These are phyloP conservation scores for Ceratotherium simum DNA, from an alignment of 2,113 vertebrate genomes.

Conservation along the genomic window DNA sequence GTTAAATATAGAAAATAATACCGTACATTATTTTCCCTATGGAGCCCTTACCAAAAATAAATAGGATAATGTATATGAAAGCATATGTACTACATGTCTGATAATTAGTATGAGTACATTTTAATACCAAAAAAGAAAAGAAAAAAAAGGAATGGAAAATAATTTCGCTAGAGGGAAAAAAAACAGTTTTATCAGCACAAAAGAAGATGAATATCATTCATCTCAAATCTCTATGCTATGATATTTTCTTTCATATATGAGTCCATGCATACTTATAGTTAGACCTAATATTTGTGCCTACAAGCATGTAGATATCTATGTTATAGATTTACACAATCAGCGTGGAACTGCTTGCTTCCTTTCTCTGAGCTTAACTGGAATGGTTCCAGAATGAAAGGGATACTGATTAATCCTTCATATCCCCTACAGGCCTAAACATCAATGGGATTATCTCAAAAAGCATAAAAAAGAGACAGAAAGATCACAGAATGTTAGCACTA, in stretches of 20 bases:
- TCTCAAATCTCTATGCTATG: not conserved
- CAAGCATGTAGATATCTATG: not conserved
- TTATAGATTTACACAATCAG: not conserved
- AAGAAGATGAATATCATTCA: not conserved
- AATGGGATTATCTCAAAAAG: constrained; percentile 68
- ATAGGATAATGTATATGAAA: not conserved
- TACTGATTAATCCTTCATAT: not conserved
- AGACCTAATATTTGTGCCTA: not conserved
- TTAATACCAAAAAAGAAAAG: not conserved
- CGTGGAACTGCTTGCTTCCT: not conserved
- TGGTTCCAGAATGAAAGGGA: constrained; percentile 31
- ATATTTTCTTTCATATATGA: constrained; percentile 4
- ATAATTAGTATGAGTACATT: not conserved
- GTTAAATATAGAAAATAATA: constrained; percentile 1
- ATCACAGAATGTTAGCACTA: not conserved
- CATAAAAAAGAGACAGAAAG: not conserved
- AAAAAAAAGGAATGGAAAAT: not conserved
- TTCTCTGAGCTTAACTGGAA: not conserved
- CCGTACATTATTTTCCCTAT: not conserved
- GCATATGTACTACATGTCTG: not conserved
- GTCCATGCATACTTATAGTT: not conserved
- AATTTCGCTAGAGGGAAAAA: not conserved
- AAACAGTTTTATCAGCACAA: not conserved
- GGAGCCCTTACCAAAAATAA: not conserved
- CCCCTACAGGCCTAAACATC: constrained; percentile 16